Percentiles rank a stretch among this genome's conserved stretches.
phyloP scores from a whole-genome alignment of 2,797 vertebrate species.

The Crotalus adamanteus region DNA sequence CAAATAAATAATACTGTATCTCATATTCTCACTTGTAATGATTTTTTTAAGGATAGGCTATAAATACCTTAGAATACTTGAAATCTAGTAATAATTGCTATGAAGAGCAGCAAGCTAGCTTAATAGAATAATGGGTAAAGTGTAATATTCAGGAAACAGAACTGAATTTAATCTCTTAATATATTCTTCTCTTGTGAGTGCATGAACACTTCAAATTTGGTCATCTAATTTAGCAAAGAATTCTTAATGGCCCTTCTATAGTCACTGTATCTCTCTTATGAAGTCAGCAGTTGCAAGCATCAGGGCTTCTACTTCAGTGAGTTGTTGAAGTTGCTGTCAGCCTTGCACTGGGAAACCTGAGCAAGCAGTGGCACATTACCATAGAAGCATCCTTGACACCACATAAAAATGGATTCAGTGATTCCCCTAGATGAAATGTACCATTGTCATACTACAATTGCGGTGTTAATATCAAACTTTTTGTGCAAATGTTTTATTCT shows the following conservation, averaged over 20 bases:
- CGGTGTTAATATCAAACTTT: not conserved
- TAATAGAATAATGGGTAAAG: constrained; percentile 24
- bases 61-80: not conserved
- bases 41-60: not conserved
- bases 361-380: constrained; percentile 38
- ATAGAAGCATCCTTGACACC: constrained; percentile 32
- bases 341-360: constrained; percentile 51
- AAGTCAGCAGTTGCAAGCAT: constrained; percentile 40
- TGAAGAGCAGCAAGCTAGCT: not conserved
- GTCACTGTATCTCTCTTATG: constrained; percentile 47
- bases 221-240: constrained; percentile 51
- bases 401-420: constrained; percentile 6
- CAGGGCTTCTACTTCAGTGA: constrained; percentile 45
- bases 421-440: not conserved
- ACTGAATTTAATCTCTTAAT: constrained; percentile 27
- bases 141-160: constrained; percentile 19
- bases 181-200: constrained; percentile 25
- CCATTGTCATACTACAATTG: not conserved
- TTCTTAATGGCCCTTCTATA: constrained; percentile 46
- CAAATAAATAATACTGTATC: not conserved
- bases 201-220: constrained; percentile 30
- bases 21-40: not conserved
- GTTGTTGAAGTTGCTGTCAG: constrained; percentile 48
- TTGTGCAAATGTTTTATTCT: not conserved
- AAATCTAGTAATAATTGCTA: not conserved